Base-by-base conservation (phyloP, 2,888 invertebrate genomes). In the Eudemis profundana region DNA sequence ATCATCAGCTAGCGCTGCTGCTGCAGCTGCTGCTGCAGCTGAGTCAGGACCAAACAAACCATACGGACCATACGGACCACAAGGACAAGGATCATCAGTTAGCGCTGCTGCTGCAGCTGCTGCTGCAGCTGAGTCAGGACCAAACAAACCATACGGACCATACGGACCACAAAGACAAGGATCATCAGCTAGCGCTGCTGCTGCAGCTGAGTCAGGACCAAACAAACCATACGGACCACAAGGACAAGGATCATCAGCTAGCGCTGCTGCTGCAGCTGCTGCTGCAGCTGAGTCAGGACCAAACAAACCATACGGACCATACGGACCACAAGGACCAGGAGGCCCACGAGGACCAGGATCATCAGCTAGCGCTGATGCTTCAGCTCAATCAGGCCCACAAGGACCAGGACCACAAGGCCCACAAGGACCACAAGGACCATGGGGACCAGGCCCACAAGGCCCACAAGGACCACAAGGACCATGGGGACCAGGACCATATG, bases 341-440 rank as follows among this genome's bases (percentile, higher is more conserved):
- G 46, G 59, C n/a, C 4, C 14, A 10, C 44, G 23, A 46, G 61
- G 56, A 46, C n/a, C 56, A n/a, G 66, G 61, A 21, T 19, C 66
- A 15, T 3, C 15, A 12, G 49, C 40, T 29, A 33, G 27, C 15
- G 21, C 57, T 38, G 44, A 7, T 15, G 40, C 42, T n/a, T 27
- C 38, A 14, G 15, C 60, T 23, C 12, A 23, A 33, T 42, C 14
- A 66, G 23, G 49, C 51, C 4, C 17, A 29, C 3, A 19, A 8
- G 57, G 61, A 49, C 42, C 62, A 50, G 27, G 27, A 61, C 56
- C 57, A 70, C 7, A 53, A 5, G 68, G 67, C 29, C 49, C 42
- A 60, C 5, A 23, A 7, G 68, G 66, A 61, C 56, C 57, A 70
- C 8, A 53, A 8, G 68, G 67, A 38, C 49, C 42, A 60, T 3